phyloP scores from a whole-genome alignment of 2,888 invertebrate genomes.

The Lordiphosa fenestrarum region DNA sequence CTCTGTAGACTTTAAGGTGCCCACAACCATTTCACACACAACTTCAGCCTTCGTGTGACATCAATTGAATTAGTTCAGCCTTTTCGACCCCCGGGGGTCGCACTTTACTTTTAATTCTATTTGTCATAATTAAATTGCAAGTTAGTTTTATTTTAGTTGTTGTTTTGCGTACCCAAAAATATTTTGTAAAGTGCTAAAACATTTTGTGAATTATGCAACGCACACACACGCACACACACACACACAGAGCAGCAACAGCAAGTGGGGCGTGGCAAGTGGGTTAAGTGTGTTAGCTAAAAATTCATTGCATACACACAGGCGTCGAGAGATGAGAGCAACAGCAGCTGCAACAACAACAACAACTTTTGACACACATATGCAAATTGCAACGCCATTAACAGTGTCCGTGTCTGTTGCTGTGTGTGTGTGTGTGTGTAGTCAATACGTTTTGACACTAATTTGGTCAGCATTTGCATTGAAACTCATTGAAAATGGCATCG shows the following conservation, averaged over 20 bases:
- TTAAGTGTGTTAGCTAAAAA: conserved; percentile 68
- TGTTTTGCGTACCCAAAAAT: conserved; percentile 17
- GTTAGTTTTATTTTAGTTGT: conserved; percentile 4
- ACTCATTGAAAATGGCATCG: conserved; percentile 48
- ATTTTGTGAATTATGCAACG: conserved; percentile 62
- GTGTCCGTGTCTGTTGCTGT: conserved; percentile 7
- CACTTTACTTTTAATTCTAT: conserved; percentile 39
- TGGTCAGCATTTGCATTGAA: conserved; percentile 66
- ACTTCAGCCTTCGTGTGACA: too few species aligned
- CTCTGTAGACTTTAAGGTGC: too few species aligned
- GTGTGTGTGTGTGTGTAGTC: conserved; percentile 46
- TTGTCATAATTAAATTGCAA: conserved; percentile 37
- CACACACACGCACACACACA: conserved; percentile 12
- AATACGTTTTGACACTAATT: conserved; percentile 71
- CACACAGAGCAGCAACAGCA: conserved; percentile 8
- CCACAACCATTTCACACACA: too few species aligned
- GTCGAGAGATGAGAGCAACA: conserved; percentile 4
- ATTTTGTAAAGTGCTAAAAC: conserved; percentile 53
- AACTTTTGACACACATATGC: conserved; percentile 62
- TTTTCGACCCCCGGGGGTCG: conserved; percentile 3
- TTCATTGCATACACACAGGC: conserved; percentile 50
- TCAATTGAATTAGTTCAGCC: too few species aligned
- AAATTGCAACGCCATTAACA: conserved; percentile 67
- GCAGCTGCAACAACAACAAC: conserved; percentile 13
- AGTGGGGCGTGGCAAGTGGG: conserved; percentile 57